Percentiles rank a stretch among this genome's conserved stretches.
Evolutionary conservation across 1,140 invertebrate genomes (phyloP).

Genomic region (Ruditapes philippinarum): DNA sequence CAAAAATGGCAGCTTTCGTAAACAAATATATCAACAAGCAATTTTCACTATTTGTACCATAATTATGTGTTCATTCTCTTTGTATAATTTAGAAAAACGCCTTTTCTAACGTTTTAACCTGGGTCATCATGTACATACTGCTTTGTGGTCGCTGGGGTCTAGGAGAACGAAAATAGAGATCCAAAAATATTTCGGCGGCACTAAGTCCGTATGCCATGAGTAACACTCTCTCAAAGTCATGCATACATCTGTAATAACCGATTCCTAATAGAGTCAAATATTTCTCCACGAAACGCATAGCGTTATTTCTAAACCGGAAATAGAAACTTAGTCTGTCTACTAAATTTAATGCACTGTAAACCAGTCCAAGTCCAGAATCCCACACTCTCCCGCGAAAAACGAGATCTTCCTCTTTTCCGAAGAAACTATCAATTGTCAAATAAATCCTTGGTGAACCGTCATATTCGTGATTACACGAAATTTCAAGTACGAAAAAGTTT

Average conservation of each 20-base stretch:
- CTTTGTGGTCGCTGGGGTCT: slow-evolving; percentile 5
- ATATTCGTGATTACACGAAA: slow-evolving; percentile 46
- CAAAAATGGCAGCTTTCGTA: too few species aligned
- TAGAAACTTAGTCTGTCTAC: slow-evolving; percentile 62
- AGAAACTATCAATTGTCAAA: slow-evolving; percentile 28
- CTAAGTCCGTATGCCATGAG: slow-evolving; percentile 57
- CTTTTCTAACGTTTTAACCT: slow-evolving; percentile 35
- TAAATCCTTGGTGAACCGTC: slow-evolving; percentile 56
- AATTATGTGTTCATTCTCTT: too few species aligned
- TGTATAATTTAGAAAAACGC: slow-evolving; percentile 29
- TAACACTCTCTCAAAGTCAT: slow-evolving; percentile 49
- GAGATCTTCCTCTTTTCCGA: slow-evolving; percentile 51
- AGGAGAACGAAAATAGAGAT: slow-evolving; percentile 24
- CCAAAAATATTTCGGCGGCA: slow-evolving; percentile 40
- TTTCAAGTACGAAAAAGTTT: slow-evolving; percentile 51
- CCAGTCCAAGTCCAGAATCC: slow-evolving; percentile 58
- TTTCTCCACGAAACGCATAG: slow-evolving; percentile 50
- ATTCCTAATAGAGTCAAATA: slow-evolving; percentile 54
- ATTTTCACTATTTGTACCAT: too few species aligned
- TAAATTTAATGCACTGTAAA: slow-evolving; percentile 60
- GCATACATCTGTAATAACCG: slow-evolving; percentile 53
- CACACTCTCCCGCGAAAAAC: slow-evolving; percentile 53
- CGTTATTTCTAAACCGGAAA: slow-evolving; percentile 55
- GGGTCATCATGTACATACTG: slow-evolving; percentile 16
- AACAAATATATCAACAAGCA: too few species aligned